Conservation (phyloP, 1,140 invertebrate genomes). For the Steinernema feltiae region DNA sequence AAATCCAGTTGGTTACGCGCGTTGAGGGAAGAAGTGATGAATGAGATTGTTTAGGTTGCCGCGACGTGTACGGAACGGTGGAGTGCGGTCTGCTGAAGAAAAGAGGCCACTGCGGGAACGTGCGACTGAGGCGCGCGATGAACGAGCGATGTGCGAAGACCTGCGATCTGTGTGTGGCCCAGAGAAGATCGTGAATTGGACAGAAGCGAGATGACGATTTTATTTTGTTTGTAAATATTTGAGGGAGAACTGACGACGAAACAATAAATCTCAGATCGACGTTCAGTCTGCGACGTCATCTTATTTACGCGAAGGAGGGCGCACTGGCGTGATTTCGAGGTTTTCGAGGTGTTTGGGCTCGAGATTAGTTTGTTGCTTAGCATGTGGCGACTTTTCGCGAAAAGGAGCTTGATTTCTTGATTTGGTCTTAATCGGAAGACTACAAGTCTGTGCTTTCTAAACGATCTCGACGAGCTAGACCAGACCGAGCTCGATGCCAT, state of each 20-base stretch:
- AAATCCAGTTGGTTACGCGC: background rate
- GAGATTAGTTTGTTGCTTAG: no score
- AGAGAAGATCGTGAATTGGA: background rate
- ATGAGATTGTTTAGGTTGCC: background rate
- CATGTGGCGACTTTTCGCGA: no score
- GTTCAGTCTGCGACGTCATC: no score
- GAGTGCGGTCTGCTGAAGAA: background rate
- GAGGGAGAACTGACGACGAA: background rate
- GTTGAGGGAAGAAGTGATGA: background rate
- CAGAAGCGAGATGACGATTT: no score
- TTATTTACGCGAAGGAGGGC: no score
- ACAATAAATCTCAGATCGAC: background rate
- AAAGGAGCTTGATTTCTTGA: no score
- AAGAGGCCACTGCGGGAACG: background rate
- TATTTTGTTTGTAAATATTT: background rate
- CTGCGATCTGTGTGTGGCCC: background rate
- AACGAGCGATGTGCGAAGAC: constrained; percentile 5
- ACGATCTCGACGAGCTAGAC: no score
- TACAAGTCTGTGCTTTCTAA: no score
- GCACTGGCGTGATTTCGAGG: no score
- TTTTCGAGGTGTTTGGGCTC: no score
- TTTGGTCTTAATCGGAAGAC: no score
- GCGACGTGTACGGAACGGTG: background rate
- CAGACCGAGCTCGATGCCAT: no score
- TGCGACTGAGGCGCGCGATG: background rate